These are phyloP conservation scores for Cossypha polioptera DNA, from an alignment of 2,797 vertebrate genomes.

Conservation along the genomic window DNA sequence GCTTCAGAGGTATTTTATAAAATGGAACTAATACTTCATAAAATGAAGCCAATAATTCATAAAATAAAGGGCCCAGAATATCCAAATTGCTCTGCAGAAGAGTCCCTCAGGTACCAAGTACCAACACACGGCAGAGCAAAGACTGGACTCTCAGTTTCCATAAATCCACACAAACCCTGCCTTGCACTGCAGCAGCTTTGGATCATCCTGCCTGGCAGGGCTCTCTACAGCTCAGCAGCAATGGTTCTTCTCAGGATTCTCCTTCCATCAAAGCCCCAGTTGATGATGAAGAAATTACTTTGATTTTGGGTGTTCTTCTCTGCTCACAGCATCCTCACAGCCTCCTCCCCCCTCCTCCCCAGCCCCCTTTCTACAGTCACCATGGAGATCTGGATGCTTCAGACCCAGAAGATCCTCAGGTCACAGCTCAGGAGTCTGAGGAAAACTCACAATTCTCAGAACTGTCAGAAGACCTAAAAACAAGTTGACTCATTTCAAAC, in stretches of 20 bases:
- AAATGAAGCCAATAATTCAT: neutral
- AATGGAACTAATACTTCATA: neutral
- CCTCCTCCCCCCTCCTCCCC: neutral
- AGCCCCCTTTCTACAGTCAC: neutral
- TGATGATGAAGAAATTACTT: fast-evolving
- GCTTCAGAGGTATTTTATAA: neutral
- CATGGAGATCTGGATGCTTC: neutral
- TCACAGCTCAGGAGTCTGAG: neutral
- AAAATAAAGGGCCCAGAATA: neutral
- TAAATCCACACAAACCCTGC: neutral
- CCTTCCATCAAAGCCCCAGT: neutral
- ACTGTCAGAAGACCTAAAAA: neutral
- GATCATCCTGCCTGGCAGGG: neutral
- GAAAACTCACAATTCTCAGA: neutral
- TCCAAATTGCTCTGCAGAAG: neutral
- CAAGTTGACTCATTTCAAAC: neutral
- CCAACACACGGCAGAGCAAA: neutral
- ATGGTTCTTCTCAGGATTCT: neutral
- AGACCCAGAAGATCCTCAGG: neutral
- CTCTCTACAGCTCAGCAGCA: neutral
- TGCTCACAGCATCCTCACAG: neutral
- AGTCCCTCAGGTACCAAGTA: neutral
- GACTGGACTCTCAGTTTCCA: neutral
- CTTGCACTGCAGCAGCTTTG: neutral
- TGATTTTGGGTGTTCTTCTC: neutral